Conservation (phyloP, 2,797 vertebrate species). For the Amblyopsis hoosieri region DNA sequence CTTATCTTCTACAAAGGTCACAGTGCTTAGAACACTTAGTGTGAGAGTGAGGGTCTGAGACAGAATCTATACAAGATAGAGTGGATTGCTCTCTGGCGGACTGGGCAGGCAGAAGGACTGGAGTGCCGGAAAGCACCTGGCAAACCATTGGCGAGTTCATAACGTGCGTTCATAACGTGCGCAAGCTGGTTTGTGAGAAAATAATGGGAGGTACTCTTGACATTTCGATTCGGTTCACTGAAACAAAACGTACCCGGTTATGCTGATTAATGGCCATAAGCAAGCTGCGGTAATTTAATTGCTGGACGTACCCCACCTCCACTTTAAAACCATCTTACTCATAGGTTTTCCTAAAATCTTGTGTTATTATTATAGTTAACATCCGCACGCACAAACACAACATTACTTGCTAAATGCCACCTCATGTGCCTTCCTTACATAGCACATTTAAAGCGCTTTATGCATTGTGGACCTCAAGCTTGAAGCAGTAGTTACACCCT, state of each 20-base stretch:
- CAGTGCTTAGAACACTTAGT: conserved; percentile 71
- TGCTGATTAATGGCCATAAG: conserved; percentile 16
- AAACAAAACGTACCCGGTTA: conserved; percentile 5
- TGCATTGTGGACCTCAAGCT: conserved; percentile 43
- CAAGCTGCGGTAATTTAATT: background rate
- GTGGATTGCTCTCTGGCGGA: conserved; percentile 32
- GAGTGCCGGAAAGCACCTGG: conserved; percentile 18
- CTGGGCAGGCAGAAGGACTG: conserved; percentile 23
- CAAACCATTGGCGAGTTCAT: conserved; percentile 16
- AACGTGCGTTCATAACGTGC: background rate
- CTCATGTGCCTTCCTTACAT: conserved; percentile 2
- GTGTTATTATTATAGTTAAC: too few species aligned
- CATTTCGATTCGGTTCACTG: conserved; percentile 13
- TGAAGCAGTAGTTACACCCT: conserved; percentile 42
- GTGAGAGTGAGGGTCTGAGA: conserved; percentile 59
- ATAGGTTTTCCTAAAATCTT: background rate
- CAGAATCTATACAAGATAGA: conserved; percentile 45
- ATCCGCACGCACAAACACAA: background rate
- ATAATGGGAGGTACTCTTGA: conserved; percentile 5
- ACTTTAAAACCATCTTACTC: background rate
- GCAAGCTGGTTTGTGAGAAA: conserved; percentile 5
- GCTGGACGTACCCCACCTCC: conserved; percentile 1
- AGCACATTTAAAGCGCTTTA: conserved; percentile 23
- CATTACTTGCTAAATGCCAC: background rate
- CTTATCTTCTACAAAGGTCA: conserved; percentile 78